phyloP scores from a whole-genome alignment of 2,113 vertebrate species.

The Leptocoma aspasia region DNA sequence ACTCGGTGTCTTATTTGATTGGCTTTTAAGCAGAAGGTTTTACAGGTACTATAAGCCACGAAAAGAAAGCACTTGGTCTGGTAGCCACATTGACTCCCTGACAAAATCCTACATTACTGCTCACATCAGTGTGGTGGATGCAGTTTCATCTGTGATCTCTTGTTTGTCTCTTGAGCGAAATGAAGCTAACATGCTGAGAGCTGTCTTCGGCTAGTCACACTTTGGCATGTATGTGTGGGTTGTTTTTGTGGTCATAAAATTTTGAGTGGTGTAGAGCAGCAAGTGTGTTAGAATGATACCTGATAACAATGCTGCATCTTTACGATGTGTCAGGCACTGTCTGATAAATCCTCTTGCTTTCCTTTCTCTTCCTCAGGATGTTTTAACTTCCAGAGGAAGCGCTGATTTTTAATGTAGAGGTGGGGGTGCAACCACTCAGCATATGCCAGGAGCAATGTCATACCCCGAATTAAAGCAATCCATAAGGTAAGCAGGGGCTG shows the following conservation, averaged over 20 bases:
- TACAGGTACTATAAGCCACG: neutral
- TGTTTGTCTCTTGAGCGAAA: conserved; percentile 56
- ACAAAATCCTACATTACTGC: conserved; percentile 17
- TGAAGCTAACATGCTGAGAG: conserved; percentile 62
- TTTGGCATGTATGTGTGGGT: conserved; percentile 47
- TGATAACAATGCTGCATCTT: conserved; percentile 65
- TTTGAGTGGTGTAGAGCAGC: conserved; percentile 54
- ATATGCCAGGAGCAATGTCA: neutral
- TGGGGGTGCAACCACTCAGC: neutral
- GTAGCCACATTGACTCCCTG: conserved; percentile 15
- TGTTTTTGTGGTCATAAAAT: conserved; percentile 66
- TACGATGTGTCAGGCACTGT: conserved; percentile 45
- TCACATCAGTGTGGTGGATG: conserved; percentile 23
- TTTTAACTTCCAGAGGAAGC: conserved; percentile 51
- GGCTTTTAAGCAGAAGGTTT: conserved; percentile 46
- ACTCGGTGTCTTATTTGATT: conserved; percentile 37
- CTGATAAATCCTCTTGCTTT: conserved; percentile 53
- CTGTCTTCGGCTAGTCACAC: conserved; percentile 60
- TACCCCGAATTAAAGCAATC: neutral
- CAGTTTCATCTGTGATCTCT: conserved; percentile 62
- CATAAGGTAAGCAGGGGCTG: neutral
- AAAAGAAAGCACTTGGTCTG: neutral
- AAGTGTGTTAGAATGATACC: conserved; percentile 60
- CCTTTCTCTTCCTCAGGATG: conserved; percentile 41
- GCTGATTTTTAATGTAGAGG: neutral